Base-by-base conservation (phyloP, 2,113 vertebrate species). In the Prolemur simus region DNA sequence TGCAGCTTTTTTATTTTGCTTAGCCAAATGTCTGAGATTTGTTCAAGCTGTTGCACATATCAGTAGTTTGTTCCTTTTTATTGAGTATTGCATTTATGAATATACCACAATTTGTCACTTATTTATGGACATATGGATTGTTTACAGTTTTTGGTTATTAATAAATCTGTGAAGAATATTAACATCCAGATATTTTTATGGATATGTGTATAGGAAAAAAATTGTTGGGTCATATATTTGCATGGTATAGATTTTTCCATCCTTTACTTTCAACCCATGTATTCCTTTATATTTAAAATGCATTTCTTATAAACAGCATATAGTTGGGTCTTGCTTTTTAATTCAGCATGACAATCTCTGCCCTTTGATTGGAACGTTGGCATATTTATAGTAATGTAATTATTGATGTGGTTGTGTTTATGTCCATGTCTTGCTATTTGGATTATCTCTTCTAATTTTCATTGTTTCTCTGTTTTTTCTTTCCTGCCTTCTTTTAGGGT, bases 371-470 rank as follows among this genome's bases (percentile, higher is more conserved):
- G 23, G 7, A 94, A n/a, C 12, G 2, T 91, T 89, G 87, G 66
- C 76, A 37, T 87, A 87, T 73, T 94, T 87, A 86, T 92, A 88
- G 86, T 94, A 87, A 78, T 86, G 4, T 86, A 32, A 80, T 96
- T 87, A 89, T 77, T 64, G 34, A 52, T 84, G 18, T 91, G n/a
- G 8, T 74, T 87, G 21, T n/a, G 21, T 88, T 97, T 83, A 84
- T 87, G 45, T 76, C 69, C 76, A 1, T 71, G 1, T 54, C 29
- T 60, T 73, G 14, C 58, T 86, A 39, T 89, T 66, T 95, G 73
- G 54, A 87, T 93, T 93, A n/a, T 89, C 29, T 93, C 12, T 85
- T 80, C 12, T 89, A 39, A 32, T 91, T 93, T 69, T 74, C 39
- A 39, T 87, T 25, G 2, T 68, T 52, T 87, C 25, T 81, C 23